phyloP scores from a whole-genome alignment of 2,797 vertebrate species.

The Ctenosaura bakeri region DNA sequence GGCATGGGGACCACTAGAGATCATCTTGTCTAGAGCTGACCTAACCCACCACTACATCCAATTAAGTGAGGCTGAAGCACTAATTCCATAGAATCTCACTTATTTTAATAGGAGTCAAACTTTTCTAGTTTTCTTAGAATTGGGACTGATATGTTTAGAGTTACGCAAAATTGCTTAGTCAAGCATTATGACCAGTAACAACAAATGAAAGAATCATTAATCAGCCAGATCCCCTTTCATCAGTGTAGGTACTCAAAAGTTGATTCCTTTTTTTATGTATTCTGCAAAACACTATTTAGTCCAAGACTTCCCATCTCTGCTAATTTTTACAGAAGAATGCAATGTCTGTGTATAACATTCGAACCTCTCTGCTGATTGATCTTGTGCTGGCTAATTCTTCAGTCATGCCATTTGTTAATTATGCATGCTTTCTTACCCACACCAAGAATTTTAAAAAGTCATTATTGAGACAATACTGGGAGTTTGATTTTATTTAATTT shows the following conservation, averaged over 20 bases:
- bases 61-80: background rate
- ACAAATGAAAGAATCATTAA: background rate
- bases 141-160: background rate
- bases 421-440: slow-evolving; percentile 1
- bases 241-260: background rate
- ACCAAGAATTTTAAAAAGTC: slow-evolving; percentile 16
- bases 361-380: slow-evolving; percentile 15
- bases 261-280: background rate
- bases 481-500: slow-evolving; percentile 21
- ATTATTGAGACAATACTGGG: slow-evolving; percentile 26
- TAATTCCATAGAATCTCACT: too few species aligned
- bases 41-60: background rate
- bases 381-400: slow-evolving; percentile 34
- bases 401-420: slow-evolving; percentile 51
- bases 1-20: background rate
- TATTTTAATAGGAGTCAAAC: background rate
- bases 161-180: background rate
- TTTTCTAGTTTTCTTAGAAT: background rate
- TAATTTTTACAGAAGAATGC: slow-evolving; percentile 23
- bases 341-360: slow-evolving; percentile 2
- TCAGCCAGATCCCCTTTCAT: too few species aligned
- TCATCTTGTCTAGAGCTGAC: background rate
- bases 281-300: background rate
- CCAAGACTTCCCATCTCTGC: background rate
- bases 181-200: background rate